Percentiles rank a stretch among this genome's conserved stretches.
Conservation (phyloP, 1,140 invertebrate genomes). For the Bombus impatiens region DNA sequence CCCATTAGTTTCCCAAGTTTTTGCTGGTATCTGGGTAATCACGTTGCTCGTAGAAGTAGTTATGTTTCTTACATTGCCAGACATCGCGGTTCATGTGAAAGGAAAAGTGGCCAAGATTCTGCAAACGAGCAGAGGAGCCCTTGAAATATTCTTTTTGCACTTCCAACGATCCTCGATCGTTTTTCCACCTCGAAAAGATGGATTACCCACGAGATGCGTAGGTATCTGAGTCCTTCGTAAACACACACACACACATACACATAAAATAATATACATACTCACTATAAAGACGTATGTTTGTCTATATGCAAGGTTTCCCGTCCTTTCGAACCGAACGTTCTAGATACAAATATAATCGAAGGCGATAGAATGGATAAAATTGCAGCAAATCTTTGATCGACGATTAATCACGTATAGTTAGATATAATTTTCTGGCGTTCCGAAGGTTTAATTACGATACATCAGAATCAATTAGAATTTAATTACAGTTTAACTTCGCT, state of each 20-base stretch:
- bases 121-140: constrained; percentile 33
- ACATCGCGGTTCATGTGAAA: neutral
- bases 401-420: too few relatives aligned
- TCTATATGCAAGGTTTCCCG: neutral
- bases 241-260: too few relatives aligned
- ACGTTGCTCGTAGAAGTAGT: neutral
- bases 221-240: neutral
- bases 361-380: neutral
- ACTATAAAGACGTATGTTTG: neutral
- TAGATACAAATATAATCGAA: neutral
- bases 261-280: too few relatives aligned
- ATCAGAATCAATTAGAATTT: too few relatives aligned
- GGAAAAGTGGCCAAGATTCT: constrained; percentile 25
- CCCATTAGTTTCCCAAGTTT: neutral
- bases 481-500: too few relatives aligned
- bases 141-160: constrained; percentile 31
- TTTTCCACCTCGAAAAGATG: constrained; percentile 15
- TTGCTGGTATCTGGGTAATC: neutral
- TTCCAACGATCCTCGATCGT: constrained; percentile 1
- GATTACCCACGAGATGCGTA: constrained; percentile 21
- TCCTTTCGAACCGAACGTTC: neutral
- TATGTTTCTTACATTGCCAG: neutral
- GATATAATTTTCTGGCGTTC: too few relatives aligned
- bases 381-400: too few relatives aligned
- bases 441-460: too few relatives aligned